These are phyloP conservation scores for Oryzias woworae DNA, from an alignment of 2,113 vertebrate genomes.

Conservation along the genomic window DNA sequence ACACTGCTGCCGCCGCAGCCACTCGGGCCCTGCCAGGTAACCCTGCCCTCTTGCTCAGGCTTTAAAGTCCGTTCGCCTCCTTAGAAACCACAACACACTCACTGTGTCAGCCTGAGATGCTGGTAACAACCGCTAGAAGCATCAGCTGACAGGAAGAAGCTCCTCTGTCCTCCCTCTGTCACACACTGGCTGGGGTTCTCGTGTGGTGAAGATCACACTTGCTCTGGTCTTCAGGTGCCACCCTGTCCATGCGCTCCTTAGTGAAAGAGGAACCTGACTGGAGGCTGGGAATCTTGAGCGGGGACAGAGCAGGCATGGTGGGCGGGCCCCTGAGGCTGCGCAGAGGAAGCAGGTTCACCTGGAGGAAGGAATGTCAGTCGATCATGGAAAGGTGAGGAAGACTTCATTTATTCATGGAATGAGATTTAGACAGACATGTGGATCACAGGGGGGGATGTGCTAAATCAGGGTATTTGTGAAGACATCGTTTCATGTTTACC, in stretches of 20 bases:
- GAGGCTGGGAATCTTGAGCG: constrained; percentile 73
- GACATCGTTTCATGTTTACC: too few relatives aligned
- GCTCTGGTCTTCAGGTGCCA: constrained; percentile 67
- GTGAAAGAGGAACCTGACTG: constrained; percentile 83
- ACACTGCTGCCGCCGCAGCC: constrained; percentile 69
- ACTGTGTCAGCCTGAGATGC: not conserved
- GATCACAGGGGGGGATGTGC: too few relatives aligned
- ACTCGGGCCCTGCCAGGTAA: constrained; percentile 81
- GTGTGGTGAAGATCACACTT: not conserved
- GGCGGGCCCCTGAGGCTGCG: constrained; percentile 78
- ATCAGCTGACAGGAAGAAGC: not conserved
- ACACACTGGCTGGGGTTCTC: too few relatives aligned
- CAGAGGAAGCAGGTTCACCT: constrained; percentile 83
- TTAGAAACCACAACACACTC: constrained; percentile 1
- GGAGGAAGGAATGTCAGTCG: constrained; percentile 85
- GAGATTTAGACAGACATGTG: too few relatives aligned
- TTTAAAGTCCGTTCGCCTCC: constrained; percentile 14
- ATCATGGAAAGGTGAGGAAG: constrained; percentile 82
- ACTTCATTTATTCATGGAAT: not conserved
- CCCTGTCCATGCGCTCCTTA: constrained; percentile 80
- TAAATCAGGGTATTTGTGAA: too few relatives aligned
- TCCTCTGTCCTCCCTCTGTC: not conserved
- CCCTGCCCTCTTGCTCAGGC: constrained; percentile 5
- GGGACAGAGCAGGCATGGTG: constrained; percentile 64
- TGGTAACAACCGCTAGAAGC: not conserved